Base-by-base conservation (phyloP, 2,113 vertebrate species). In the Ranitomeya variabilis region DNA sequence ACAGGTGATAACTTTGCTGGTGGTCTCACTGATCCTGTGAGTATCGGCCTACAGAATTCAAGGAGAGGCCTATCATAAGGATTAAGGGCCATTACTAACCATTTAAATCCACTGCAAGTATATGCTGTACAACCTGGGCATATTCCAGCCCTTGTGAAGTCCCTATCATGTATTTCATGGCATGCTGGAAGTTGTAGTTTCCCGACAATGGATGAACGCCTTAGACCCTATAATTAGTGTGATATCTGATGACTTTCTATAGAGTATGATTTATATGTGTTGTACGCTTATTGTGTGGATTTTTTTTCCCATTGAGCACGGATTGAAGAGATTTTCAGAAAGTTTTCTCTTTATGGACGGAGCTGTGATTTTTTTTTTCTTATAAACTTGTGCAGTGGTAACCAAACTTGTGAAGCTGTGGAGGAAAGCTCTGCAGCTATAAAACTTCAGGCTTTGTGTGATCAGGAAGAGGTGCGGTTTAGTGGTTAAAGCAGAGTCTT, bases 401-500 rank as follows among this genome's bases (percentile, higher is more conserved):
- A 60, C 54, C 2, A 10, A 79, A 55, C 23, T 80, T 80, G 0
- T 59, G 45, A 52, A 16, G 62, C n/a, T 62, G 19, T 3, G 51
- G 21, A 83, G 82, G 64, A 55, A n/a, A 84, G 60, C 7, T 83
- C 71, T 18, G 15, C 74, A 77, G 80, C 31, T 64, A 37, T 76
- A 88, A 66, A 77, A 55, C 76, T 55, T 66, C 15, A 64, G 80
- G 12, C 55, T 64, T 64, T 69, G 73, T 85, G 73, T 51, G 69
- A 78, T 79, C 81, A 83, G 87, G 87, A 89, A 83, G 87, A 78
- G 87, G 87, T 89, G 87, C 87, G 87, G 87, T 89, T 89, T 89
- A 19, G 87, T 89, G 87, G 81, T 89, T 89, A 85, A 89, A 89
- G 87, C 87, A 69, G 51, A 85, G 87, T 89, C 87, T 89, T 89